Evolutionary conservation across 2,797 vertebrate genomes (phyloP).

Genomic region (Pachyuromys duprasi): DNA sequence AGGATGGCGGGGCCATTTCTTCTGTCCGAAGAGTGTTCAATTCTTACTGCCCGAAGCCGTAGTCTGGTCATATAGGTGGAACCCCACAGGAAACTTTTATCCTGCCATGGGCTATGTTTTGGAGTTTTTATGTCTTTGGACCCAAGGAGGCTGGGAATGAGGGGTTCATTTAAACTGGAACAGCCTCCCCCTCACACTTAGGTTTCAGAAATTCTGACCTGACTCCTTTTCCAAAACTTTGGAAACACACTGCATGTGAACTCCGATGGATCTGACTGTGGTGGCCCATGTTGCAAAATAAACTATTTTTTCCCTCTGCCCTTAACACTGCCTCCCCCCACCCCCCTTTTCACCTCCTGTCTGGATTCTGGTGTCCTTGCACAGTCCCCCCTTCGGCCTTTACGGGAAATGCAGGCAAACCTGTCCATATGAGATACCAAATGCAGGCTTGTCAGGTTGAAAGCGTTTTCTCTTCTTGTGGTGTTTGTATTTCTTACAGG

Average conservation of each 20-base stretch:
- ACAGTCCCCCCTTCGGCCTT: not conserved
- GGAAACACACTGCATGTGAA: not conserved
- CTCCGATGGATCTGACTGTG: not conserved
- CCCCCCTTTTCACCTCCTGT: no score
- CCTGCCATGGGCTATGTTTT: not conserved
- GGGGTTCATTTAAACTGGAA: not conserved
- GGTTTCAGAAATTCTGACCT: not conserved
- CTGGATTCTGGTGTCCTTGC: not conserved
- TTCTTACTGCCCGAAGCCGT: not conserved
- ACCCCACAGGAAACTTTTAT: not conserved
- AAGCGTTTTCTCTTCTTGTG: slow-evolving; percentile 72
- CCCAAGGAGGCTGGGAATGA: not conserved
- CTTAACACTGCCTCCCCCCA: fast-evolving
- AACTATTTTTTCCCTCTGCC: not conserved
- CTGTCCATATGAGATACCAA: fast-evolving
- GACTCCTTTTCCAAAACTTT: not conserved
- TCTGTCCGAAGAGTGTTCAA: not conserved
- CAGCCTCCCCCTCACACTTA: not conserved
- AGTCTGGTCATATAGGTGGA: not conserved
- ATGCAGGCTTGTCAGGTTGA: not conserved
- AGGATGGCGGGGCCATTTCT: not conserved
- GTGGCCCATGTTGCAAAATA: not conserved
- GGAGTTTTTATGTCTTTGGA: not conserved
- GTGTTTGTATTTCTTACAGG: slow-evolving; percentile 80
- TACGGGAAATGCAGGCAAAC: not conserved